Conservation (phyloP, 2,113 vertebrate genomes). For the Argyrosomus japonicus region DNA sequence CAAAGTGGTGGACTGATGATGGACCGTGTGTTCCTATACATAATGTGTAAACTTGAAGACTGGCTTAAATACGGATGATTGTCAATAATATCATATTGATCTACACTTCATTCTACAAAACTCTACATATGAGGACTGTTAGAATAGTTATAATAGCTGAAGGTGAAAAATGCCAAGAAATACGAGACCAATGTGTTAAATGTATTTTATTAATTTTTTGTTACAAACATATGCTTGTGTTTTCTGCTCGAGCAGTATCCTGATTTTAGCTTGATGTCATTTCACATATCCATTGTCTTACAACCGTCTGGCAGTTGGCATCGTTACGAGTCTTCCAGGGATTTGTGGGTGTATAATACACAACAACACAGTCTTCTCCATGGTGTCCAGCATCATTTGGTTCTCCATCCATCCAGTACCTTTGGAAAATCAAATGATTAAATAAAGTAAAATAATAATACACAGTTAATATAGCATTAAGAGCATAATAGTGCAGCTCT, state of each 20-base stretch:
- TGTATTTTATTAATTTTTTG: too few species aligned
- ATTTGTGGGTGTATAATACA: not conserved
- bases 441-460: not conserved
- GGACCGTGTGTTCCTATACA: too few species aligned
- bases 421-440: constrained; percentile 9
- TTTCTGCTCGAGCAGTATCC: not conserved
- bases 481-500: not conserved
- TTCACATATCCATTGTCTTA: constrained; percentile 59
- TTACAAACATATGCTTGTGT: too few species aligned
- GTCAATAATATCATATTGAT: too few species aligned
- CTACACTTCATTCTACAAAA: too few species aligned
- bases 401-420: constrained; percentile 64
- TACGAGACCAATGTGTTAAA: too few species aligned
- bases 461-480: not conserved
- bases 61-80: too few species aligned
- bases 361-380: constrained; percentile 44
- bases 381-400: not conserved
- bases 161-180: too few species aligned
- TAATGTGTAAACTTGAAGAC: too few species aligned
- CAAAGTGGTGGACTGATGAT: too few species aligned
- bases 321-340: constrained; percentile 50
- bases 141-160: too few species aligned
- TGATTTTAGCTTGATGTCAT: constrained; percentile 1
- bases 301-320: rapidly evolving
- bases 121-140: too few species aligned